Base-by-base conservation (phyloP, 2,888 invertebrate genomes). In the Meandrusa payeni region DNA sequence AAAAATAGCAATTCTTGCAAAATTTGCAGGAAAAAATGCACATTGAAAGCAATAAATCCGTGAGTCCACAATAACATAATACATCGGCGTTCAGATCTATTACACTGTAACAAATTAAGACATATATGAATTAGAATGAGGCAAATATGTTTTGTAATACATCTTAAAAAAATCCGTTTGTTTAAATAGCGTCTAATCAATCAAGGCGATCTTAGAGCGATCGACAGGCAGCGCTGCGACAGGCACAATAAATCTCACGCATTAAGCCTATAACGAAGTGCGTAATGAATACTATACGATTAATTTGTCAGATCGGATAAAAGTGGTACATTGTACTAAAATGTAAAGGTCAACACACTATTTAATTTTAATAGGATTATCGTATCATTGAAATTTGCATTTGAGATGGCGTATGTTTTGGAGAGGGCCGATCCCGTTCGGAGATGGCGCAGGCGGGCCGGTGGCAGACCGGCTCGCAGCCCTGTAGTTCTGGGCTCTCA, bases 191-290 rank as follows among this genome's bases (percentile, higher is more conserved):
- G 19, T 24, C 15, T 24, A 31, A 42, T 42, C 42, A 36, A 42
- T 42, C 42, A 42, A 6, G 3, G 7, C 12, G 42, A 31, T 37
- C 36, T 42, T 24, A 17, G 19, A 4, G 23, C 36, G 19, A 31
- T 31, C 23, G 29, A 53, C 36, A 47, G 45, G 39, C 51, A 41
- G 51, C 48, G 49, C 46, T 50, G 41, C 52, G 55, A 55, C 56
- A 52, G 48, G 17, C 6, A 27, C 23, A 27, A 43, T 43, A 38
- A 43, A 43, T 43, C 38, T 38, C 13, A 11, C 26, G 20, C 47
- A 51, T 46, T 53, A 46, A 44, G 32, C 15, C 20, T 36, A 29
- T 20, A 27, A 27, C 9, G 20, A 23, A 28, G 20, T 17, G 19
- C 11, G 34, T 37, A 37, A 12, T 36, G 29, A 42, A 37, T 9